Base-by-base conservation (phyloP, 2,888 invertebrate species). In the Cenopis cana region DNA sequence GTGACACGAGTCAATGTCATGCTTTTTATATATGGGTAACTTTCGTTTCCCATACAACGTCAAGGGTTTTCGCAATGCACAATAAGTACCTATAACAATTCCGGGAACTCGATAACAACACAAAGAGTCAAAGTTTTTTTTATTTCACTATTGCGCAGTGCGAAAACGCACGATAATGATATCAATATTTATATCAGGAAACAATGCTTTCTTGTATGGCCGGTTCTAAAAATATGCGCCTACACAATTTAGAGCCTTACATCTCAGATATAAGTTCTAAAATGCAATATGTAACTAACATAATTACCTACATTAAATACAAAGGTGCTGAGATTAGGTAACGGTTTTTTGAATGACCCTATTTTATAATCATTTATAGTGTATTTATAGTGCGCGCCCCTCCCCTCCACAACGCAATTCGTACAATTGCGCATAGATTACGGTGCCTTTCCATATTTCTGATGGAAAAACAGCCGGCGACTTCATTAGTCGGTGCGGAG, bases 101-200 rank as follows among this genome's bases (percentile, higher is more conserved):
- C 64, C 52, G 11, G 11, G 52, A 64, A 64, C 20, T 11, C 11
- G 54, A 64, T 64, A 64, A 64, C 20, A 38, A 11, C n/a, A 64
- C 52, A 54, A 38, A 52, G 12, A 54, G 52, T 20, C 41, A 5
- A 14, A 14, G n/a, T 46, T 24, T 12, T 54, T 38, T 38, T 24
- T n/a, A 52, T 62, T 33, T 20, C 17, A 24, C 64, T 29, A 29
- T 10, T 61, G 9, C 17, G 17, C 36, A 9, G 46, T 36, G 29
- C 33, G 8, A 36, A 52, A 62, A 36, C 49, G 20, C 14, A 12
- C 17, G 36, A 64, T 36, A 50, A 4, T n/a, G 20, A 38, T 52
- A 64, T 38, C 20, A 50, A 9, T 6, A 36, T 17, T 57, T 6
- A 24, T 50, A 62, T 36, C 33, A 36, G 46, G n/a, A n/a, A 41